These are phyloP conservation scores for Dryadula phaetusa DNA, from an alignment of 2,888 invertebrate species.

Conservation along the genomic window DNA sequence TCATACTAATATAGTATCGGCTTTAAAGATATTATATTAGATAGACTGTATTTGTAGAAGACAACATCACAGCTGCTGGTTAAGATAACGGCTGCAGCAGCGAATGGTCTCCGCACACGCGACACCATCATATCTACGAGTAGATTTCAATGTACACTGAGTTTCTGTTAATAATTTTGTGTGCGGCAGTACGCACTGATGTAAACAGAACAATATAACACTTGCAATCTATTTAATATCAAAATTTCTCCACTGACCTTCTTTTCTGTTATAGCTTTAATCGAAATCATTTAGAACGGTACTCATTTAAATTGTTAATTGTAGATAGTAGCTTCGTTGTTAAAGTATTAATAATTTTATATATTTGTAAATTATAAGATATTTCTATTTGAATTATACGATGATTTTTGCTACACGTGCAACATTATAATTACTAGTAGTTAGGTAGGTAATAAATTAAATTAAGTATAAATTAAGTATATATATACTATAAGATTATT, in stretches of 20 bases:
- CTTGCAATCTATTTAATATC: slow-evolving; percentile 42
- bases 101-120: slow-evolving; percentile 66
- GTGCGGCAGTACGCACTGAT: slow-evolving; percentile 49
- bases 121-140: slow-evolving; percentile 55
- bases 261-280: slow-evolving; percentile 47
- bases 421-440: too few relatives aligned
- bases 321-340: slow-evolving; percentile 52
- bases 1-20: slow-evolving; percentile 33
- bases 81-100: slow-evolving; percentile 55
- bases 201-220: slow-evolving; percentile 46
- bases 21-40: slow-evolving; percentile 28
- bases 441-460: too few relatives aligned
- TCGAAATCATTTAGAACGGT: slow-evolving; percentile 46
- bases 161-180: slow-evolving; percentile 47
- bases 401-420: too few relatives aligned
- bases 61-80: slow-evolving; percentile 49
- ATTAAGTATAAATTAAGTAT: too few relatives aligned
- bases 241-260: slow-evolving; percentile 49
- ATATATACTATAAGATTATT: too few relatives aligned
- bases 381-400: too few relatives aligned
- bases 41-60: slow-evolving; percentile 47
- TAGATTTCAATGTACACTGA: slow-evolving; percentile 50
- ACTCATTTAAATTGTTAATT: slow-evolving; percentile 33
- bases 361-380: too few relatives aligned
- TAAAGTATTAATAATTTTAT: slow-evolving; percentile 1